phyloP scores from a whole-genome alignment of 2,888 invertebrate species.

The Mythimna impura region DNA sequence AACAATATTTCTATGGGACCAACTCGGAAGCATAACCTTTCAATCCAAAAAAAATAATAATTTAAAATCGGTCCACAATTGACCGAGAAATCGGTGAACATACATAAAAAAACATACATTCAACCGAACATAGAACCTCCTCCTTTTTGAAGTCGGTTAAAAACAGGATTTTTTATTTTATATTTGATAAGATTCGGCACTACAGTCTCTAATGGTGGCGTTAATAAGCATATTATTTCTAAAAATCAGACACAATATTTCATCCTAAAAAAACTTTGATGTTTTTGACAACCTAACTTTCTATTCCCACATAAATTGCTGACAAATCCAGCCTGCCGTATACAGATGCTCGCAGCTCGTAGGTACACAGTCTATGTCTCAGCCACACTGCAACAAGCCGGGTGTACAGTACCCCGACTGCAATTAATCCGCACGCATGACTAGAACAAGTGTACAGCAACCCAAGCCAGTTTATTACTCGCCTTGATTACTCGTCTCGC shows the following conservation, averaged over 20 bases:
- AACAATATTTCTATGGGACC: too few relatives aligned
- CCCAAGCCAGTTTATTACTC: slow-evolving; percentile 45
- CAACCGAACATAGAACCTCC: too few relatives aligned
- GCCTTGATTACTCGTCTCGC: slow-evolving; percentile 47
- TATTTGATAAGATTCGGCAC: background rate
- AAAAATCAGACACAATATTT: background rate
- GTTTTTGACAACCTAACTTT: background rate
- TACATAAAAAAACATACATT: too few relatives aligned
- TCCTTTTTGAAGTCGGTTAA: too few relatives aligned
- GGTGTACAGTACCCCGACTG: slow-evolving; percentile 24
- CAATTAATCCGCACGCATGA: slow-evolving; percentile 56
- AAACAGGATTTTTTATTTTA: background rate
- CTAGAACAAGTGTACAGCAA: slow-evolving; percentile 30
- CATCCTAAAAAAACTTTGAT: background rate
- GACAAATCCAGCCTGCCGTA: background rate
- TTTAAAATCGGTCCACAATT: too few relatives aligned
- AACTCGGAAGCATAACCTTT: too few relatives aligned
- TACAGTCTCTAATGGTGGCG: background rate
- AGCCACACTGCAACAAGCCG: slow-evolving; percentile 12
- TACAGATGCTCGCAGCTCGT: background rate
- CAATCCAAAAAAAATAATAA: too few relatives aligned
- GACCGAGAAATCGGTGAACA: too few relatives aligned
- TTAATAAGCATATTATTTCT: background rate
- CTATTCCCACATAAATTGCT: background rate
- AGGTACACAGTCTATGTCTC: background rate